Conservation (phyloP, 2,113 vertebrate species). For the Cyprinus carpio region DNA sequence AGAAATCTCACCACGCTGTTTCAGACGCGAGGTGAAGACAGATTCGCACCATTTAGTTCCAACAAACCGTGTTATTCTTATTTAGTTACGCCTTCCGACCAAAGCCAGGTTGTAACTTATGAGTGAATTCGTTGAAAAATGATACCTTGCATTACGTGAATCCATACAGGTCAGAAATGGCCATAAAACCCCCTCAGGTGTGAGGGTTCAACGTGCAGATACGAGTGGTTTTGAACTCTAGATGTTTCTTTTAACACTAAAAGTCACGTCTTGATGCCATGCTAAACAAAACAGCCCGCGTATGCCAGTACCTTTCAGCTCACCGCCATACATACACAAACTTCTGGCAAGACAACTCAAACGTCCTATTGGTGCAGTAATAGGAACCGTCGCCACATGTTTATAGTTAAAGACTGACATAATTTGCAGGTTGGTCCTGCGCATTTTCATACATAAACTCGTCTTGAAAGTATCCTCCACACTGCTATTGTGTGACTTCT, state of each 20-base stretch:
- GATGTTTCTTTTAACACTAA: neutral
- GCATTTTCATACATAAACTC: neutral
- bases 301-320: neutral
- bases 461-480: neutral
- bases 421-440: neutral
- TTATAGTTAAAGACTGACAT: neutral
- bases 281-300: neutral
- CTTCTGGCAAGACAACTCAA: neutral
- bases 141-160: neutral
- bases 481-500: conserved; percentile 19
- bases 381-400: conserved; percentile 5
- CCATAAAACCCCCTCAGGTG: neutral
- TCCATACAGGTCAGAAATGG: neutral
- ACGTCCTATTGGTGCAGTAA: neutral
- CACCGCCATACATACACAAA: neutral
- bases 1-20: neutral
- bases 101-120: neutral
- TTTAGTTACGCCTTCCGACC: no score
- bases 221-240: neutral
- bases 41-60: neutral
- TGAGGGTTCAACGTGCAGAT: no score
- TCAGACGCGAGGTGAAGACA: neutral
- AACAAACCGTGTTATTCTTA: conserved; percentile 3
- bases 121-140: neutral
- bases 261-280: no score